phyloP scores from a whole-genome alignment of 2,797 vertebrate genomes.

The Anisognathus igniventris region DNA sequence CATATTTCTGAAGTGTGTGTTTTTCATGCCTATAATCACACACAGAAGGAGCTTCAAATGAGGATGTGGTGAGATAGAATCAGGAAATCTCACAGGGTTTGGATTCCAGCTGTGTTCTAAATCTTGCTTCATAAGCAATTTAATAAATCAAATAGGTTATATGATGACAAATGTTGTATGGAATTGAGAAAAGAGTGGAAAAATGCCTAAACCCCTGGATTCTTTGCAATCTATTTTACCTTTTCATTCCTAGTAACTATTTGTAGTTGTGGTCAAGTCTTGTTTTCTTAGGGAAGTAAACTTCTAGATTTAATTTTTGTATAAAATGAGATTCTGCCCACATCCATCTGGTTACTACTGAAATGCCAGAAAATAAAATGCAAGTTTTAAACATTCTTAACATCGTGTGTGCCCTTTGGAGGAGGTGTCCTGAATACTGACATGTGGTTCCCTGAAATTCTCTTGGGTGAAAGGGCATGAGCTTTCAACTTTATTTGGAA shows the following conservation, averaged over 20 bases:
- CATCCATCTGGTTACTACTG: background rate
- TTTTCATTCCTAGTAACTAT: background rate
- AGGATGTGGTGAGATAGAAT: slow-evolving; percentile 31
- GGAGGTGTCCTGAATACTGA: background rate
- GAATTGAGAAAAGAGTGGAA: background rate
- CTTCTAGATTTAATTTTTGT: background rate
- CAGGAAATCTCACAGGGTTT: slow-evolving; percentile 15
- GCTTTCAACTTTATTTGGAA: background rate
- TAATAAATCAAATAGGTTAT: slow-evolving; percentile 4
- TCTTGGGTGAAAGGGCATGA: background rate
- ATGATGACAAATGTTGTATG: background rate
- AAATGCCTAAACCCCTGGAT: background rate
- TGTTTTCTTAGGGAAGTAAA: background rate
- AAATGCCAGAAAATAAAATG: background rate
- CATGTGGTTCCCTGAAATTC: background rate
- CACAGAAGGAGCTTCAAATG: slow-evolving; percentile 28
- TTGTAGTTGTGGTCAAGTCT: background rate
- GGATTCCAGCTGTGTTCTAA: background rate
- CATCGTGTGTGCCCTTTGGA: background rate
- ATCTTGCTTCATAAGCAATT: slow-evolving; percentile 16
- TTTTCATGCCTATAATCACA: slow-evolving; percentile 5
- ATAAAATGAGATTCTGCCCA: background rate
- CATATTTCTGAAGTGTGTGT: background rate
- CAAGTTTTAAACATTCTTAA: background rate
- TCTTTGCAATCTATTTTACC: background rate